Conservation (phyloP, 2,888 invertebrate genomes). For the Philereme transversata region DNA sequence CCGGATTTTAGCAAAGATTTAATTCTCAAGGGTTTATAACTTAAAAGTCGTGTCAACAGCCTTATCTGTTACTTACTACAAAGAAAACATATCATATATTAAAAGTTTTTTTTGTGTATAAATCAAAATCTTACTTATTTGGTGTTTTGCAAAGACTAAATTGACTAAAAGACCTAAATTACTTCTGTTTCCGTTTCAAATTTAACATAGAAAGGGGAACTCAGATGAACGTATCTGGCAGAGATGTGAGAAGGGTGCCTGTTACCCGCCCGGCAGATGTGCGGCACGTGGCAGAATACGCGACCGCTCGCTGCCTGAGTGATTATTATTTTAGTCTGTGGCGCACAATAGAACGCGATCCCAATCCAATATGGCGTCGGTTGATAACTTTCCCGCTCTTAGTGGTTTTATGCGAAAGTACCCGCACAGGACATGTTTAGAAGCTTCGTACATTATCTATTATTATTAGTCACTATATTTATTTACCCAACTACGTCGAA, state of each 20-base stretch:
- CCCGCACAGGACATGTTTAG: conserved; percentile 30
- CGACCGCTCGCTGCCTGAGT: conserved; percentile 45
- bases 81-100: too few species aligned
- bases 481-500: too few species aligned
- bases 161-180: too few species aligned
- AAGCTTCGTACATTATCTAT: too few species aligned
- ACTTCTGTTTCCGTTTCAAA: not conserved
- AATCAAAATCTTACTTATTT: too few species aligned
- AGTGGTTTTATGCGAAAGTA: conserved; percentile 46
- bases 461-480: too few species aligned
- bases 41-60: too few species aligned
- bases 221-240: conserved; percentile 23
- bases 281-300: conserved; percentile 61
- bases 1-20: not conserved
- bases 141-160: not conserved
- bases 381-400: conserved; percentile 76
- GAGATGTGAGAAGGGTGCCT: conserved; percentile 56
- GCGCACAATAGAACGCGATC: conserved; percentile 74
- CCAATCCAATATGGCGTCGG: conserved; percentile 67
- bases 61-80: not conserved
- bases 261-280: conserved; percentile 65
- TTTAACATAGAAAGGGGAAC: conserved; percentile 11
- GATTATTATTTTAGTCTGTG: conserved; percentile 18
- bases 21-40: not conserved
- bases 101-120: too few species aligned